Evolutionary conservation across 2,888 invertebrate species (phyloP).

Genomic region (Agrochola lychnidis): DNA sequence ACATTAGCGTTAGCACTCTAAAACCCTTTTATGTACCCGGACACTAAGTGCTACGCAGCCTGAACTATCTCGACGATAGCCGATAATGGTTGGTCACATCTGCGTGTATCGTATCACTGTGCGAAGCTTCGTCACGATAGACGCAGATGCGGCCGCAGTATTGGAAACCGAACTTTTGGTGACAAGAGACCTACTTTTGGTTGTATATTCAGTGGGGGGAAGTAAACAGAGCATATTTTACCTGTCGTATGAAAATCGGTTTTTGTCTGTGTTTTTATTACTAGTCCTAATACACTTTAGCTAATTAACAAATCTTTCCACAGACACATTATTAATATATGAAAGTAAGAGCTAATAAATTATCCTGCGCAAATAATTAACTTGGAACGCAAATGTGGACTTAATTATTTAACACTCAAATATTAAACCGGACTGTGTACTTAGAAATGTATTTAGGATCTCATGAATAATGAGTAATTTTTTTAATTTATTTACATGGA

Average conservation of each 20-base stretch:
- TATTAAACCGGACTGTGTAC: slow-evolving; percentile 37
- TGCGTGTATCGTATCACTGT: no score
- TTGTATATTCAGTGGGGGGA: neutral
- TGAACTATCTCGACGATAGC: no score
- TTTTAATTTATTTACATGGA: neutral
- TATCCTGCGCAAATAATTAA: slow-evolving; percentile 62
- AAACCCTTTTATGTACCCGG: no score
- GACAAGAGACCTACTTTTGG: neutral
- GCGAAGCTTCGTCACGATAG: no score
- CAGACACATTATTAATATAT: slow-evolving; percentile 8
- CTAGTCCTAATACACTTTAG: slow-evolving; percentile 15
- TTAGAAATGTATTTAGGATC: slow-evolving; percentile 32
- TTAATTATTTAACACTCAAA: slow-evolving; percentile 53
- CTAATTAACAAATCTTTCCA: slow-evolving; percentile 50
- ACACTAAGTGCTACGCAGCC: no score
- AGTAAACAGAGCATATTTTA: neutral
- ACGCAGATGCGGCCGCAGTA: no score
- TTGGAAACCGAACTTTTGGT: neutral
- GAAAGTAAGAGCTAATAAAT: slow-evolving; percentile 17
- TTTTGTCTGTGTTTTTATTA: neutral
- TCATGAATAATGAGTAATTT: neutral
- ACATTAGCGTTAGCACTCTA: no score
- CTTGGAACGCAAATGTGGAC: slow-evolving; percentile 36
- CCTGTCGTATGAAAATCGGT: neutral
- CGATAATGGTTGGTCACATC: no score